A percentile compares a stretch with the other conserved stretches of the same genome.
Evolutionary conservation across 2,888 invertebrate genomes (phyloP).

Genomic region (Ariolimax columbianus): DNA sequence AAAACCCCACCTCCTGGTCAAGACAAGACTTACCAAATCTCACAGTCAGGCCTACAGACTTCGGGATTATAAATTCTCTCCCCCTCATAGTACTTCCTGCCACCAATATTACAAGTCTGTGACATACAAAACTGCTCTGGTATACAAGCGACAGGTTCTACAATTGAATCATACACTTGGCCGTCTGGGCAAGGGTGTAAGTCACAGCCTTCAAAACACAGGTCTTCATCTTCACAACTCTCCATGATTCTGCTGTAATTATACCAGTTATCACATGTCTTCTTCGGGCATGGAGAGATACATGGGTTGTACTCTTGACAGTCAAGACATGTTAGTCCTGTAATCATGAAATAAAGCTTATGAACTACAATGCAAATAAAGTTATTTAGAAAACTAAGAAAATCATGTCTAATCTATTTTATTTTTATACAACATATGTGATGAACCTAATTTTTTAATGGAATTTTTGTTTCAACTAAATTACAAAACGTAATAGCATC

Average conservation of each 20-base stretch:
- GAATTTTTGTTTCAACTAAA: no score
- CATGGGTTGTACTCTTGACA: slow-evolving; percentile 90
- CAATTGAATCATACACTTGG: slow-evolving; percentile 85
- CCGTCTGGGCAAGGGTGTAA: slow-evolving; percentile 87
- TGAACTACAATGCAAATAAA: neutral
- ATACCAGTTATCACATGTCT: slow-evolving; percentile 89
- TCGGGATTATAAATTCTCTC: slow-evolving; percentile 84
- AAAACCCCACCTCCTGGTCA: neutral
- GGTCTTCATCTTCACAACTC: slow-evolving; percentile 78
- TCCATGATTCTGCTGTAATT: slow-evolving; percentile 83
- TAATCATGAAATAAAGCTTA: slow-evolving; percentile 35
- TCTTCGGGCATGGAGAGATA: slow-evolving; percentile 88
- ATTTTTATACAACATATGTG: neutral
- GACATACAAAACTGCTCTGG: slow-evolving; percentile 85
- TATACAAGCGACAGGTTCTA: slow-evolving; percentile 85
- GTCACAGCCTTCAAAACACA: slow-evolving; percentile 85
- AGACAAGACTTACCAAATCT: slow-evolving; percentile 83
- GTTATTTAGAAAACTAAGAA: no score
- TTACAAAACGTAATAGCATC: no score
- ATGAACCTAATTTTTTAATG: neutral
- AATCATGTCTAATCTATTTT: neutral
- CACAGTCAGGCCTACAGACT: slow-evolving; percentile 83
- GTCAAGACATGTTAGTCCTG: slow-evolving; percentile 93
- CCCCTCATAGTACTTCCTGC: slow-evolving; percentile 86
- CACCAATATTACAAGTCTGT: slow-evolving; percentile 85